phyloP scores from a whole-genome alignment of 2,888 invertebrate species.

The Camponotus fellah region DNA sequence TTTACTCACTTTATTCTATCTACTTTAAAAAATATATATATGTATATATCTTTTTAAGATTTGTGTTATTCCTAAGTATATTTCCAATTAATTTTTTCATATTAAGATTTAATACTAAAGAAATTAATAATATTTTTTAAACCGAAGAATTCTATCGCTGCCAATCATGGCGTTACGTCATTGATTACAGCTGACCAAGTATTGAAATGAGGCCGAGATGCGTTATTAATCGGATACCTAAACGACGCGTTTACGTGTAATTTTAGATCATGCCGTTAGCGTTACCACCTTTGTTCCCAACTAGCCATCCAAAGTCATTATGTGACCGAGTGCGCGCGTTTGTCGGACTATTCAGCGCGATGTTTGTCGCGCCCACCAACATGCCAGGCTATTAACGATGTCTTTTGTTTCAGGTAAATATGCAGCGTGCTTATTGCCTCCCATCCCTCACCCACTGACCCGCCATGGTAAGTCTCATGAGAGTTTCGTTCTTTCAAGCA shows the following conservation, averaged over 20 bases:
- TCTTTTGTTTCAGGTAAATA: constrained; percentile 72
- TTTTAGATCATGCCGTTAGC: constrained; percentile 57
- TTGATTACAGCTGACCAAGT: not conserved
- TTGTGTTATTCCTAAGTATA: not conserved
- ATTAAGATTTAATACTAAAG: not conserved
- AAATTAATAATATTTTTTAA: not conserved
- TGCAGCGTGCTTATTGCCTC: constrained; percentile 40
- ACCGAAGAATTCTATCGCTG: not conserved
- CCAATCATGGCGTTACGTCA: not conserved
- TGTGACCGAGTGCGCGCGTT: constrained; percentile 25
- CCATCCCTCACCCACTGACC: not conserved
- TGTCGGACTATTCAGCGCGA: constrained; percentile 54
- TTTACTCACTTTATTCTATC: not conserved
- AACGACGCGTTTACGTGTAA: constrained; percentile 55
- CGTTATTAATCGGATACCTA: constrained; percentile 55
- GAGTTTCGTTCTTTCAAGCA: not conserved
- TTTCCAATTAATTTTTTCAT: no score
- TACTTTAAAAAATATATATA: not conserved
- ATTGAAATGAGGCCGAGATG: constrained; percentile 19
- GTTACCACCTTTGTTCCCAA: constrained; percentile 57
- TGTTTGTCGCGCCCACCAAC: constrained; percentile 47
- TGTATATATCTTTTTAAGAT: not conserved
- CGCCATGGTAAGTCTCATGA: constrained; percentile 56
- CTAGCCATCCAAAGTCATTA: constrained; percentile 44
- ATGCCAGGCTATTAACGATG: constrained; percentile 41